These are phyloP conservation scores for Aleiodes testaceus DNA, from an alignment of 2,888 invertebrate species.

Conservation along the genomic window DNA sequence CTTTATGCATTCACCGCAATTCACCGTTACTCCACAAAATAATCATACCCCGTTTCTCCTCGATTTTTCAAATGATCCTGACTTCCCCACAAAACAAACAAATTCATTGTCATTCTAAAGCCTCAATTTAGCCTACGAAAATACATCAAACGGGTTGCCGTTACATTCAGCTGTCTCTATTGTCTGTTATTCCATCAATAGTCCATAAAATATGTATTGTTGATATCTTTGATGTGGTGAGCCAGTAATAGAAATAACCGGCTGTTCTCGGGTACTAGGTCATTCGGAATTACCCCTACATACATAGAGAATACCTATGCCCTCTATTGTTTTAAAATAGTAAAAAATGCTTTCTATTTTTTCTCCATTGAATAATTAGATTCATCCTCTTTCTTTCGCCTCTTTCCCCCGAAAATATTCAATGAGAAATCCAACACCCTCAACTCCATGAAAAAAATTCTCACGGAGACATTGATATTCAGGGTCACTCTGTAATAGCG, in stretches of 20 bases:
- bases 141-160: background rate
- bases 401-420: slow-evolving; percentile 5
- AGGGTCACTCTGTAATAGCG: slow-evolving; percentile 11
- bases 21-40: no score
- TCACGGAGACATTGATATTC: slow-evolving; percentile 11
- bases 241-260: slow-evolving; percentile 2
- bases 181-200: slow-evolving; percentile 1
- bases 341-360: no score
- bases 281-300: background rate
- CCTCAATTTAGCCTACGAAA: slow-evolving; percentile 18
- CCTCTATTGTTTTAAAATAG: slow-evolving; percentile 7
- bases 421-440: slow-evolving; percentile 10
- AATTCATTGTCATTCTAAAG: slow-evolving; percentile 47
- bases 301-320: background rate
- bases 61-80: no score
- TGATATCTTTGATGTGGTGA: background rate
- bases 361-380: slow-evolving; percentile 1
- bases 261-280: background rate
- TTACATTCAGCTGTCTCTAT: background rate
- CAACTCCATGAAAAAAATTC: slow-evolving; percentile 17
- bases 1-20: no score
- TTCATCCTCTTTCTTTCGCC: background rate
- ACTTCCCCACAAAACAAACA: slow-evolving; percentile 38
- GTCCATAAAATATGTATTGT: slow-evolving; percentile 16
- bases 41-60: no score